A percentile compares a stretch with the other conserved stretches of the same genome.
phyloP scores from a whole-genome alignment of 2,888 invertebrate species.

The Zonitis immaculata region DNA sequence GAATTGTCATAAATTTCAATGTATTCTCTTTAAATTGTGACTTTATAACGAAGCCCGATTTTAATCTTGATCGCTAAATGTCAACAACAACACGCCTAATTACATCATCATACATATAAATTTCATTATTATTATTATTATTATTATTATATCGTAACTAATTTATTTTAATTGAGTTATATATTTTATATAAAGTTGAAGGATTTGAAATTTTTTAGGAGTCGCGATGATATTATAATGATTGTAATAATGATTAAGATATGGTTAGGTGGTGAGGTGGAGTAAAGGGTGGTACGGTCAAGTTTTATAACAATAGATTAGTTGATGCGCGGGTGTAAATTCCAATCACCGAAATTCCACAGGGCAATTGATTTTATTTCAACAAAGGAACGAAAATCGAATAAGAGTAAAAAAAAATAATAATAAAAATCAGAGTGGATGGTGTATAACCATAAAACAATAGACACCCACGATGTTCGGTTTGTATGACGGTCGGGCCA shows the following conservation, averaged over 20 bases:
- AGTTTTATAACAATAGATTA: slow-evolving; percentile 1
- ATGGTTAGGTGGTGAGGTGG: no score
- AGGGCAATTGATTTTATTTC: slow-evolving; percentile 35
- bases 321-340: slow-evolving; percentile 25
- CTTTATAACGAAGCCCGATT: slow-evolving; percentile 2
- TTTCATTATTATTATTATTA: slow-evolving; percentile 16
- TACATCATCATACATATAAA: slow-evolving; percentile 21
- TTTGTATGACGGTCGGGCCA: slow-evolving; percentile 13
- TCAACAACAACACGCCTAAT: slow-evolving; percentile 21
- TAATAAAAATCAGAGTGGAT: background rate
- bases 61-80: slow-evolving; percentile 16
- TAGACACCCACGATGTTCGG: slow-evolving; percentile 36
- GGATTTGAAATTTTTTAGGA: background rate
- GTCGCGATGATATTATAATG: no score
- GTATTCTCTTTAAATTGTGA: slow-evolving; percentile 7
- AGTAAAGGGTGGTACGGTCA: no score
- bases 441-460: slow-evolving; percentile 32
- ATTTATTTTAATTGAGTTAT: no score
- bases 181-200: no score
- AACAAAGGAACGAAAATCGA: slow-evolving; percentile 25
- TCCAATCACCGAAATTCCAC: slow-evolving; percentile 25
- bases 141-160: no score
- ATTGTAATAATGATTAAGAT: background rate
- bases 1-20: slow-evolving; percentile 8
- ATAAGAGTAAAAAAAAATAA: slow-evolving; percentile 20